phyloP scores from a whole-genome alignment of 2,888 invertebrate genomes.

The Caenorhabditis plicata region DNA sequence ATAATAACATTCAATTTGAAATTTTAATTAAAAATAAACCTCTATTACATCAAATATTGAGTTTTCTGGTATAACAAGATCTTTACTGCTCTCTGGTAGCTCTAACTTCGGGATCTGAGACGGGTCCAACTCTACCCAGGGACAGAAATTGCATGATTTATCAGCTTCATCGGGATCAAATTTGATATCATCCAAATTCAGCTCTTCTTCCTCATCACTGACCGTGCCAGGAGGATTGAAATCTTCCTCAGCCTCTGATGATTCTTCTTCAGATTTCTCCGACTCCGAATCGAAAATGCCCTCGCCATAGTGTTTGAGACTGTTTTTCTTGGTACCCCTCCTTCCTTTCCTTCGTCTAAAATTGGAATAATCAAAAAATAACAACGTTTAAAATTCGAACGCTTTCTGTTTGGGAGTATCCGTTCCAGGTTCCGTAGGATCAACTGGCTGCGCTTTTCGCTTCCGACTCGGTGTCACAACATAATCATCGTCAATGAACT shows the following conservation, averaged over 20 bases:
- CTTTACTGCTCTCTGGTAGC: slow-evolving; percentile 42
- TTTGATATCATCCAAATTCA: slow-evolving; percentile 9
- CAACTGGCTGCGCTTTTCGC: slow-evolving; percentile 4
- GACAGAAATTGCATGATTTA: slow-evolving; percentile 18
- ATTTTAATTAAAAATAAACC: slow-evolving; percentile 8
- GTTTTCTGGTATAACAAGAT: slow-evolving; percentile 33
- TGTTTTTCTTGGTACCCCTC: background rate
- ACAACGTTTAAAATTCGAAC: background rate
- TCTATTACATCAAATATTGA: slow-evolving; percentile 40
- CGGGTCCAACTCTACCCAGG: slow-evolving; percentile 47
- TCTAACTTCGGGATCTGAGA: slow-evolving; percentile 42
- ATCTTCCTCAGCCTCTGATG: slow-evolving; percentile 7
- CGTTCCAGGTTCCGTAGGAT: background rate
- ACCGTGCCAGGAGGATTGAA: background rate
- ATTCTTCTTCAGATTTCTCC: slow-evolving; percentile 1
- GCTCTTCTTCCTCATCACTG: slow-evolving; percentile 5
- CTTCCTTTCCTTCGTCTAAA: background rate
- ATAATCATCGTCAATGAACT: slow-evolving; percentile 22
- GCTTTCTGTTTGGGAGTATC: slow-evolving; percentile 3
- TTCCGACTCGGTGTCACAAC: slow-evolving; percentile 1
- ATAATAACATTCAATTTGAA: background rate
- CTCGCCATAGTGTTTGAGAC: slow-evolving; percentile 4
- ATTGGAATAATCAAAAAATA: too few relatives aligned
- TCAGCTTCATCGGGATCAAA: background rate
- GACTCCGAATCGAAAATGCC: slow-evolving; percentile 10